phyloP scores from a whole-genome alignment of 1,140 invertebrate genomes.

The Pteromalus puparum region DNA sequence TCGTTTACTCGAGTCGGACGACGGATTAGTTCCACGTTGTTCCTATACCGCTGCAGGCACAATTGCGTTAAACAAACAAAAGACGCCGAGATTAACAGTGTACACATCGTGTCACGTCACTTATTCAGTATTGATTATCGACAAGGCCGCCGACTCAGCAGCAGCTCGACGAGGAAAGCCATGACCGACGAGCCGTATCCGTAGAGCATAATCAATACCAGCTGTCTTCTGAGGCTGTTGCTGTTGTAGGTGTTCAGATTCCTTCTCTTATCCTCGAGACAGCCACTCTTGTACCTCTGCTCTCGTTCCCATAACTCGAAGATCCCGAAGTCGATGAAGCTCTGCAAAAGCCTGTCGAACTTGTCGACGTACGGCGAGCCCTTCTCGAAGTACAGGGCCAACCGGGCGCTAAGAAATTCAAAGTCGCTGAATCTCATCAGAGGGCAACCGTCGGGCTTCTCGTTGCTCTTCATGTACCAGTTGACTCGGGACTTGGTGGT shows the following conservation, averaged over 20 bases:
- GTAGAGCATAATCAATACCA: not conserved
- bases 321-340: not conserved
- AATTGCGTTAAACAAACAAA: not conserved
- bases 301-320: constrained; percentile 14
- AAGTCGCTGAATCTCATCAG: constrained; percentile 2
- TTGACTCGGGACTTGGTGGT: not conserved
- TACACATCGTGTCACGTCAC: not conserved
- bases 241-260: not conserved
- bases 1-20: too few relatives aligned
- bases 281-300: not conserved
- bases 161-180: not conserved
- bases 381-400: constrained; percentile 1
- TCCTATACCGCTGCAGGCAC: too few relatives aligned
- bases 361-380: constrained; percentile 22
- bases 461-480: not conserved
- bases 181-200: constrained; percentile 6
- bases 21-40: too few relatives aligned
- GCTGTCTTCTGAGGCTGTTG: constrained; percentile 1
- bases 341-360: constrained; percentile 18
- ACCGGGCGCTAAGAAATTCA: not conserved
- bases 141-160: too few relatives aligned
- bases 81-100: not conserved
- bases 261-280: constrained; percentile 10
- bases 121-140: not conserved
- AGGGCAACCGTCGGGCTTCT: constrained; percentile 4